Conservation (phyloP, 1,140 invertebrate genomes). For the Philopotamus ludificatus region DNA sequence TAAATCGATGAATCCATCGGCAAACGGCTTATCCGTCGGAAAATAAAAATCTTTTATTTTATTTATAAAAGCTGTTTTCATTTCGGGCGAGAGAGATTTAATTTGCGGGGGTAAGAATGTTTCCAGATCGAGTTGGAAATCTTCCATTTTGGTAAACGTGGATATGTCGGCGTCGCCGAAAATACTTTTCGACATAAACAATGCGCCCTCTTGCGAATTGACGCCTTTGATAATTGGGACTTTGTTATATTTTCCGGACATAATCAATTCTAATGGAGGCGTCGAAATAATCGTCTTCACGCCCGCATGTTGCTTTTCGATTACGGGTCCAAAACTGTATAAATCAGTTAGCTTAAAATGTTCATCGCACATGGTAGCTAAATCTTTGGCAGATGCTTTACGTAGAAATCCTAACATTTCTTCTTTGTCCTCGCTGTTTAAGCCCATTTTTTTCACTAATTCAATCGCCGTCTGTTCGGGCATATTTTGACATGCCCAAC, state of each 20-base stretch:
- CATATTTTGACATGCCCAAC: neutral
- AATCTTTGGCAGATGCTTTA: neutral
- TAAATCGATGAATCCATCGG: neutral
- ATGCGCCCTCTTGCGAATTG: neutral
- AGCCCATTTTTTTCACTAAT: constrained; percentile 14
- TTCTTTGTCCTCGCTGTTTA: constrained; percentile 20
- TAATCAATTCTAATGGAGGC: neutral
- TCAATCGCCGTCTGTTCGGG: neutral
- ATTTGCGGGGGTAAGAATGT: neutral
- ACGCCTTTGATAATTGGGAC: constrained; percentile 8
- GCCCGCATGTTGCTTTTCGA: neutral
- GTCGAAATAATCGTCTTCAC: neutral
- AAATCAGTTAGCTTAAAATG: neutral
- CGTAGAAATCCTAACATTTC: constrained; percentile 5
- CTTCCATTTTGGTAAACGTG: constrained; percentile 14
- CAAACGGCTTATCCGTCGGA: neutral
- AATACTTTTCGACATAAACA: neutral
- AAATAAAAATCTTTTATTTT: neutral
- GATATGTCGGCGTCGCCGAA: constrained; percentile 3
- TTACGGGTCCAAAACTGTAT: constrained; percentile 2
- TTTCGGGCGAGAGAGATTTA: neutral
- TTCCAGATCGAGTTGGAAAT: neutral
- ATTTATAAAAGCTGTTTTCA: constrained; percentile 1
- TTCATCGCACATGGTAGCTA: neutral
- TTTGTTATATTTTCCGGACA: neutral